Conservation (phyloP, 2,113 vertebrate genomes). For the Ciconia boyciana region DNA sequence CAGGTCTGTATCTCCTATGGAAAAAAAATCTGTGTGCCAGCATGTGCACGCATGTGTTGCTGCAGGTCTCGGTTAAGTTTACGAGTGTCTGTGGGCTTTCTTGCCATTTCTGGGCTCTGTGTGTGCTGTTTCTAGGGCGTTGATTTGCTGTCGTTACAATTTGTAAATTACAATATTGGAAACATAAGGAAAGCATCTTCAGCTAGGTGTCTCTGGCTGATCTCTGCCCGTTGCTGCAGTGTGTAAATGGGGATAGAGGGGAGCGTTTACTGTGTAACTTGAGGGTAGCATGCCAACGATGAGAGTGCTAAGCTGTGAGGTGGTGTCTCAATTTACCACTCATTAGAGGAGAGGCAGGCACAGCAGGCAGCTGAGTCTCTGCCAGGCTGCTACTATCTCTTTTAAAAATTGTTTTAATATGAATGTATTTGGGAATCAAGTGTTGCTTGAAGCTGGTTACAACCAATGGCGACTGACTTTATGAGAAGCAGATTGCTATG, state of each 20-base stretch:
- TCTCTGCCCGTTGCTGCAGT: background rate
- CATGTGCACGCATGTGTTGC: fast-evolving
- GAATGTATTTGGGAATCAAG: background rate
- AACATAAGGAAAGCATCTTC: background rate
- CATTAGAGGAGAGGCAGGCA: background rate
- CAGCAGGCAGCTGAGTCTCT: background rate
- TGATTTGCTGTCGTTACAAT: fast-evolving
- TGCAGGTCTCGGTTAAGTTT: fast-evolving
- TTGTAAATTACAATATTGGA: background rate
- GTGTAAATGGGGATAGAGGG: background rate
- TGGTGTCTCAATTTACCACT: background rate
- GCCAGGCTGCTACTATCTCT: background rate
- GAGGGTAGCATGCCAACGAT: fast-evolving
- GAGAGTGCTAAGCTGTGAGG: background rate
- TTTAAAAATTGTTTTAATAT: background rate
- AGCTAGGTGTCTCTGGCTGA: background rate
- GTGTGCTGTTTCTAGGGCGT: background rate
- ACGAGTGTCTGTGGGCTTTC: background rate
- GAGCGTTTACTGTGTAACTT: background rate
- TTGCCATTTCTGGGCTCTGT: background rate
- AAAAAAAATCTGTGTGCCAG: fast-evolving
- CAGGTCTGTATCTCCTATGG: conserved; percentile 74
- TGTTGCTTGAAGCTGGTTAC: background rate
- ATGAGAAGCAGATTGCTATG: background rate
- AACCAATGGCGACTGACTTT: background rate